These are phyloP conservation scores for Cacoxenus indagator DNA, from an alignment of 2,888 invertebrate genomes.

Conservation along the genomic window DNA sequence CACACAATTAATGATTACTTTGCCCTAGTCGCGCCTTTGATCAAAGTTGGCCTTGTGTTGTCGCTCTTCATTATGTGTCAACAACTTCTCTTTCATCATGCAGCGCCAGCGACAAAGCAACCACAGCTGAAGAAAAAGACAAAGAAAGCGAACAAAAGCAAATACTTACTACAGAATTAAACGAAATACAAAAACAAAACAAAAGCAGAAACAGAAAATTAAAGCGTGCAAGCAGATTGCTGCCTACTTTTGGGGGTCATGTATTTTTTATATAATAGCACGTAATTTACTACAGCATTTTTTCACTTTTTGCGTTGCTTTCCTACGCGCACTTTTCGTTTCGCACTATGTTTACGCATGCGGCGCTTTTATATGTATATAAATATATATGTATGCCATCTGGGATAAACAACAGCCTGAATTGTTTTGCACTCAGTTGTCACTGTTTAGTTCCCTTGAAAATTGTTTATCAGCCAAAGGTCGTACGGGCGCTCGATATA, in stretches of 20 bases:
- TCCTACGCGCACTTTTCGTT: neutral
- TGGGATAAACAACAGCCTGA: neutral
- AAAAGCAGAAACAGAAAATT: conserved; percentile 30
- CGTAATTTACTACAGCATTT: neutral
- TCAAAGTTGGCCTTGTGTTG: conserved; percentile 1
- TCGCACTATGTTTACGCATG: neutral
- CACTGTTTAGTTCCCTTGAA: conserved; percentile 30
- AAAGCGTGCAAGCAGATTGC: conserved; percentile 26
- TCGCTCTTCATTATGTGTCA: conserved; percentile 7
- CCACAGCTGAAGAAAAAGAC: conserved; percentile 2
- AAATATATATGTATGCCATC: neutral
- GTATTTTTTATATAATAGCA: neutral
- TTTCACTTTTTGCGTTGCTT: neutral
- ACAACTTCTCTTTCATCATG: conserved; percentile 1
- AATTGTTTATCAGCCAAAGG: conserved; percentile 25
- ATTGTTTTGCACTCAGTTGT: conserved; percentile 29
- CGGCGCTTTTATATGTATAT: neutral
- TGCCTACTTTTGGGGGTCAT: neutral
- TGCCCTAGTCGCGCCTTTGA: too few relatives aligned
- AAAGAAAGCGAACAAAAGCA: conserved; percentile 31
- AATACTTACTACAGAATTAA: conserved; percentile 36
- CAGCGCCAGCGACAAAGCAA: neutral
- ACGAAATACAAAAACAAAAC: conserved; percentile 22
- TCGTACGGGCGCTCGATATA: conserved; percentile 8
- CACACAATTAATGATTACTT: neutral